Evolutionary conservation across 2,113 vertebrate species (phyloP).

Genomic region (Pleuronectes platessa): DNA sequence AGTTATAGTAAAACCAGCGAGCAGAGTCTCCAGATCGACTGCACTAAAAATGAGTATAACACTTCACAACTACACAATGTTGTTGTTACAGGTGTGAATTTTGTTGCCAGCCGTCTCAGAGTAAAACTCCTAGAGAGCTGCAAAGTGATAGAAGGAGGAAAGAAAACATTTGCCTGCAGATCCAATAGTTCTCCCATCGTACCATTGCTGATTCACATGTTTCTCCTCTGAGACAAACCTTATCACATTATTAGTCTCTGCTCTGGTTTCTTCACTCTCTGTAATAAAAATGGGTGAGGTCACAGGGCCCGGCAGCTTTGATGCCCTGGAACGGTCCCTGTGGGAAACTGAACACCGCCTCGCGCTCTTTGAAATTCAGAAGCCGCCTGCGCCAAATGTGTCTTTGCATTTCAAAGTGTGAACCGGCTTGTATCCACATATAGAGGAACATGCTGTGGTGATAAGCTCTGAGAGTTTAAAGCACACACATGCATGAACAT

Average conservation of each 20-base stretch:
- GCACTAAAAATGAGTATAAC: no score
- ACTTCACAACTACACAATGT: no score
- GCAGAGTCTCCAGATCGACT: no score
- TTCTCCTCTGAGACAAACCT: not conserved
- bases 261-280: not conserved
- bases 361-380: constrained; percentile 25
- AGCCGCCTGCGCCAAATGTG: not conserved
- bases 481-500: not conserved
- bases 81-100: not conserved
- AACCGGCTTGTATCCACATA: not conserved
- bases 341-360: constrained; percentile 10
- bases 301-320: not conserved
- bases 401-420: constrained; percentile 36
- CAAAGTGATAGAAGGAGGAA: not conserved
- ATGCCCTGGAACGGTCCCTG: not conserved
- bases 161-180: not conserved
- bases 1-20: no score
- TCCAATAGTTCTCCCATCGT: not conserved
- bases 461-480: constrained; percentile 3
- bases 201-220: not conserved
- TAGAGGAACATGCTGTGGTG: not conserved
- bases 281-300: not conserved
- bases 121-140: not conserved
- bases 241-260: not conserved
- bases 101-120: not conserved